phyloP scores from a whole-genome alignment of 2,113 vertebrate genomes.

The Hippolais icterina region DNA sequence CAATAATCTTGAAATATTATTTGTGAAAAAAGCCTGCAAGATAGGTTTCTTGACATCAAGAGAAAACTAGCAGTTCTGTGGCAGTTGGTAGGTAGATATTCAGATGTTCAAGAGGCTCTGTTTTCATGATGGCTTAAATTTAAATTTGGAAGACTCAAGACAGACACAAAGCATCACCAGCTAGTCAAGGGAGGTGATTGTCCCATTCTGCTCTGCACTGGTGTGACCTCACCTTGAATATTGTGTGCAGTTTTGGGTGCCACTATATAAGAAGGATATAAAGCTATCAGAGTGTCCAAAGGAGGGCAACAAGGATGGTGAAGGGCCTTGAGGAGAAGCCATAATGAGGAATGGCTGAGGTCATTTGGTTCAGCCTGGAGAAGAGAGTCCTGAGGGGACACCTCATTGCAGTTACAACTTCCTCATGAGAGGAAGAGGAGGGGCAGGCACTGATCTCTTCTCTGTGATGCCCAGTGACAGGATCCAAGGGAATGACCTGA shows the following conservation, averaged over 20 bases:
- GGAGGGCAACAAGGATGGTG: too few species aligned
- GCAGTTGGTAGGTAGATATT: neutral
- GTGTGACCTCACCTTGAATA: neutral
- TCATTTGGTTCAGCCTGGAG: neutral
- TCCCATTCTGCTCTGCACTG: neutral
- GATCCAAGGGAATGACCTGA: accelerated
- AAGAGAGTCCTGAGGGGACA: neutral
- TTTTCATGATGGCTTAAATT: neutral
- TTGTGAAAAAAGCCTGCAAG: neutral
- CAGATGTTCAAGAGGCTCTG: neutral
- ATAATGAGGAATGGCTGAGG: accelerated
- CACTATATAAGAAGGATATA: neutral
- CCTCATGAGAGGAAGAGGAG: accelerated
- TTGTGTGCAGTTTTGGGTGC: neutral
- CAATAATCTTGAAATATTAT: neutral
- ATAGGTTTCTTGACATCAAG: neutral
- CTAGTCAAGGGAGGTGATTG: neutral
- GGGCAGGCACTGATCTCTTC: neutral
- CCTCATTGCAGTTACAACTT: neutral
- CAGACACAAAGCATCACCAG: neutral
- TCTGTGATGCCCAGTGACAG: neutral
- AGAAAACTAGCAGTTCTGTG: neutral
- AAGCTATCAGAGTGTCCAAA: neutral
- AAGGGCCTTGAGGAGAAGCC: accelerated
- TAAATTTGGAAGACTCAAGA: neutral